phyloP scores from a whole-genome alignment of 2,797 vertebrate genomes.

The Melanotaenia trifasciata region DNA sequence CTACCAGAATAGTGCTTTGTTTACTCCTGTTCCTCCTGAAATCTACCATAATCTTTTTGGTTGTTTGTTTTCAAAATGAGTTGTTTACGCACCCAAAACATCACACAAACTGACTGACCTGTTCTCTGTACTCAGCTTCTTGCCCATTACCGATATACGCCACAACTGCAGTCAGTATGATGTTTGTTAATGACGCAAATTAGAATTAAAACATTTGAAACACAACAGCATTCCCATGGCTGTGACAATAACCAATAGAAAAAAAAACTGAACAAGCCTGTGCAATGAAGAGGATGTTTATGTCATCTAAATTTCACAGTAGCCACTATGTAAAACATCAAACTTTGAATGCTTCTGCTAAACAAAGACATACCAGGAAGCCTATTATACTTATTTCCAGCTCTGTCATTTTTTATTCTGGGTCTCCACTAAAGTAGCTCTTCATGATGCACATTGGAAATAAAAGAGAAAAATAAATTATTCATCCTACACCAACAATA shows the following conservation, averaged over 20 bases:
- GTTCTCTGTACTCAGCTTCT: too few species aligned
- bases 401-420: background rate
- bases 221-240: constrained; percentile 11
- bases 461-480: background rate
- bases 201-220: constrained; percentile 11
- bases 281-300: background rate
- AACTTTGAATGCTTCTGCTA: background rate
- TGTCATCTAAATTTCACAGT: background rate
- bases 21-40: too few species aligned
- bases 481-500: background rate
- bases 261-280: background rate
- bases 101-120: too few species aligned
- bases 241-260: constrained; percentile 22
- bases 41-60: too few species aligned
- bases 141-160: background rate
- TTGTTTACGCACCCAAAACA: too few species aligned
- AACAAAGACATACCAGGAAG: background rate
- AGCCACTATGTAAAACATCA: background rate
- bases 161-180: background rate
- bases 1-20: too few species aligned
- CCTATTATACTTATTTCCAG: background rate
- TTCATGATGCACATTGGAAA: too few species aligned
- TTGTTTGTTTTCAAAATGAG: too few species aligned
- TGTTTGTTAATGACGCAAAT: constrained; percentile 22
- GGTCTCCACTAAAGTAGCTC: too few species aligned